Evolutionary conservation across 2,888 invertebrate genomes (phyloP).

Genomic region (Morpho deidamia): DNA sequence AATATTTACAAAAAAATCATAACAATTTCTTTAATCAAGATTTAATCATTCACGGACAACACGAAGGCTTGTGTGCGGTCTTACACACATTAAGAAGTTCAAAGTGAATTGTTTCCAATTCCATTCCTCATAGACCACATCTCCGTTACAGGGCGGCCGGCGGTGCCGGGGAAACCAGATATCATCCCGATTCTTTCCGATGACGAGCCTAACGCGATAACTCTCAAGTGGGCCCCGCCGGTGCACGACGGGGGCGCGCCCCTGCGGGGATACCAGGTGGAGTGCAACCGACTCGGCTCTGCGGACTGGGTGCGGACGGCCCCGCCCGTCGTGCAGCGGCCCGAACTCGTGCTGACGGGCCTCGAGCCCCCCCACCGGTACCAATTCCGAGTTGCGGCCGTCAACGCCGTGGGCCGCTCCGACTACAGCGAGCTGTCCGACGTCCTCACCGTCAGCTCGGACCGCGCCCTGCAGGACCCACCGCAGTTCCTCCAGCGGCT

Average conservation of each 20-base stretch:
- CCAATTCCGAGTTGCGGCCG: conserved; percentile 94
- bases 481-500: conserved; percentile 85
- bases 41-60: too few relatives aligned
- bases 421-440: conserved; percentile 92
- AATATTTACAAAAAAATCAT: too few relatives aligned
- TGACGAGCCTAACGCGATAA: conserved; percentile 88
- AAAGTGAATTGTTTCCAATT: too few relatives aligned
- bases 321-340: conserved; percentile 83
- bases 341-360: conserved; percentile 88
- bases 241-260: conserved; percentile 92
- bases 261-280: conserved; percentile 89
- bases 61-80: too few relatives aligned
- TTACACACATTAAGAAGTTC: too few relatives aligned
- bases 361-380: conserved; percentile 92
- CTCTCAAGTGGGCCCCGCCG: conserved; percentile 90
- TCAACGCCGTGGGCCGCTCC: conserved; percentile 93
- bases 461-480: conserved; percentile 77
- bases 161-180: conserved; percentile 89
- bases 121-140: conserved; percentile 1
- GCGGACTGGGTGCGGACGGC: conserved; percentile 90
- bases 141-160: conserved; percentile 83
- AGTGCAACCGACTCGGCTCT: conserved; percentile 83
- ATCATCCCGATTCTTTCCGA: conserved; percentile 84
- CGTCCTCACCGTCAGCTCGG: conserved; percentile 88
- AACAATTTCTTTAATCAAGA: too few relatives aligned